Conservation (phyloP, 2,113 vertebrate species). For the Lipophrys pholis region DNA sequence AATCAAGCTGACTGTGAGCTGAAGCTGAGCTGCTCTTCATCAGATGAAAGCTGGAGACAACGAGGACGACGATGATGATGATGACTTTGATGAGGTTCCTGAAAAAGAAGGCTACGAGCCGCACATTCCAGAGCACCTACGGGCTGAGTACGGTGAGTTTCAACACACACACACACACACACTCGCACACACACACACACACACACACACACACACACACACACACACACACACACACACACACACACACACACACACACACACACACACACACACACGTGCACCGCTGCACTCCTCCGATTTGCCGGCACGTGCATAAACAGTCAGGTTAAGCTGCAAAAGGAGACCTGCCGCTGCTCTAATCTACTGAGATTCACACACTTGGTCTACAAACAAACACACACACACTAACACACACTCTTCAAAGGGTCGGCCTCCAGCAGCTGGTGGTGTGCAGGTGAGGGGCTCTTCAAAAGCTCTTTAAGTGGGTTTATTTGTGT, state of each 20-base stretch:
- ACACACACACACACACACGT: not conserved
- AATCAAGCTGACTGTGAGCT: not conserved
- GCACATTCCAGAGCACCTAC: slow-evolving; percentile 89
- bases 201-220: slow-evolving; percentile 26
- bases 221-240: slow-evolving; percentile 52
- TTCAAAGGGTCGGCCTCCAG: slow-evolving; percentile 18
- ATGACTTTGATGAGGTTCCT: slow-evolving; percentile 94
- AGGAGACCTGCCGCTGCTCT: slow-evolving; percentile 76
- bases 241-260: slow-evolving; percentile 63
- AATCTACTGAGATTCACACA: slow-evolving; percentile 78
- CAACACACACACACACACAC: slow-evolving; percentile 1
- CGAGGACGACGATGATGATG: slow-evolving; percentile 75
- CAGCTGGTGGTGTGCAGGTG: slow-evolving; percentile 37
- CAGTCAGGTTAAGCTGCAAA: slow-evolving; percentile 78
- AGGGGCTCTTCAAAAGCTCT: not conserved
- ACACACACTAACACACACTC: slow-evolving; percentile 21
- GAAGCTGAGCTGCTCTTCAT: not conserved
- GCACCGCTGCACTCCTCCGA: slow-evolving; percentile 36
- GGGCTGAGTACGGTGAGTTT: slow-evolving; percentile 90
- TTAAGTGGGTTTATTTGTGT: slow-evolving; percentile 46
- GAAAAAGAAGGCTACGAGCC: slow-evolving; percentile 97
- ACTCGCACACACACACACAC: slow-evolving; percentile 68
- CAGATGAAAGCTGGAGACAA: slow-evolving; percentile 75
- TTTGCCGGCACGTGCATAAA: slow-evolving; percentile 70
- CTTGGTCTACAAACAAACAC: slow-evolving; percentile 42